Evolutionary conservation across 2,113 vertebrate genomes (phyloP), one percentile per base, ranked within the genome.

Genomic region (Malurus cyaneus): DNA sequence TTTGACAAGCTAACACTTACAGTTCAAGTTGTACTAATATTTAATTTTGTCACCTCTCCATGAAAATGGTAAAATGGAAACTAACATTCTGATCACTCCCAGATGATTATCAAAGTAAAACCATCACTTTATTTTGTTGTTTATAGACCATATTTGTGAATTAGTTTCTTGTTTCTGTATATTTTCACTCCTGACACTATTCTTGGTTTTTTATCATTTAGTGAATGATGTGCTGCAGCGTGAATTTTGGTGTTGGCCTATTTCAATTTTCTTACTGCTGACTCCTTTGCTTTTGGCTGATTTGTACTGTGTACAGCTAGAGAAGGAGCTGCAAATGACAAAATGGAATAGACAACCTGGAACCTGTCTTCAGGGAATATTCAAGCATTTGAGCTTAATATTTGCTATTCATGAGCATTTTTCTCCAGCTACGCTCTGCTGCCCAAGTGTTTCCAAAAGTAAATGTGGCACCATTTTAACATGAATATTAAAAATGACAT

Each of bases 321-420:
- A 81, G 61, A 91, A 92, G 36, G 65, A 84, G 46, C 29, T 84
- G 25, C 65, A 92, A 93, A 89, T 72, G 61, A 86, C 49, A 91
- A 93, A 92, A 86, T 59, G 41, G 21, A 93, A 91, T 24, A 94
- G 73, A 87, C 70, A 94, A 88, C 71, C 36, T 94, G 76, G 67
- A 93, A 90, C 36, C 49, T 47, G 21, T 93, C 86, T 90, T 93
- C 57, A 61, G 88, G 79, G 82, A 92, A 72, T 86, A 81, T 74
- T 83, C 71, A 86, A 78, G 44, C 50, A 86, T 85, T 93, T 60
- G 1, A 83, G 62, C 50, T 91, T 71, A 93, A 61, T 90, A 88
- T 82, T 94, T 95, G 79, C 26, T 93, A 34, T 92, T 94, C 44
- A 65, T 56, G 32, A 77, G 47, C 53, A 66, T 81, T 96, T 94